Base-by-base conservation (phyloP, 2,113 vertebrate genomes). In the Probosciger aterrimus region DNA sequence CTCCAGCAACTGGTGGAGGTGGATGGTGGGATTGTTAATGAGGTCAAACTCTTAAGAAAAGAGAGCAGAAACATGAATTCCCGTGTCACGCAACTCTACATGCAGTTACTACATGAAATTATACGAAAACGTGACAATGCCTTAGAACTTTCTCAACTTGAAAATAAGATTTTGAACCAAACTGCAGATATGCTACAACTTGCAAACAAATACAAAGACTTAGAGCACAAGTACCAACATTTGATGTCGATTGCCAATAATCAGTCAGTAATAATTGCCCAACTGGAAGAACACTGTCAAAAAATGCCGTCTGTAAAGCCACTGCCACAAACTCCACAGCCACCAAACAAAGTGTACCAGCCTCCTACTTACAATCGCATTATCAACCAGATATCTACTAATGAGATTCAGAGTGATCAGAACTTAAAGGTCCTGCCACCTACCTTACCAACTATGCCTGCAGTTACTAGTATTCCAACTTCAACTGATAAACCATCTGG, bases 1-100 rank as follows among this genome's bases (percentile, higher is more conserved):
- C 97, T 99, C 82, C 99, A 99, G 97, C 99, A 99, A 92, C 96
- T 99, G 93, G 99, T 99, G 22, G 99, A 99, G 96, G 99, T 99
- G 78, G 99, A 99, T 8, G 99, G 99, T 5, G 99, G 99, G 49
- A 99, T 99, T 10, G 99, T 99, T 70, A 99, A 99, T 6, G 99
- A 99, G 97, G 99, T 99, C 75, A 99, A 99, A 95, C 98, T 99
- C 86, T 97, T 99, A 92, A 98, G 99, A 73, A 99, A 99, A 97
- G 99, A 99, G 96, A 99, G 99, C 89, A 98, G 99, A 93, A 99
- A 99, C 95, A 99, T 99, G 99, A 99, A 99, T 98, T 99, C 99
- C 1, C 97, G 99, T 14, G 99, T 99, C 88, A 99, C 99, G 3
- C 99, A 99, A 96, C 98, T 99, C 57, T 99, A 99, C 96, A 99